Base-by-base conservation (phyloP, 2,888 invertebrate species). In the Archips xylosteana region DNA sequence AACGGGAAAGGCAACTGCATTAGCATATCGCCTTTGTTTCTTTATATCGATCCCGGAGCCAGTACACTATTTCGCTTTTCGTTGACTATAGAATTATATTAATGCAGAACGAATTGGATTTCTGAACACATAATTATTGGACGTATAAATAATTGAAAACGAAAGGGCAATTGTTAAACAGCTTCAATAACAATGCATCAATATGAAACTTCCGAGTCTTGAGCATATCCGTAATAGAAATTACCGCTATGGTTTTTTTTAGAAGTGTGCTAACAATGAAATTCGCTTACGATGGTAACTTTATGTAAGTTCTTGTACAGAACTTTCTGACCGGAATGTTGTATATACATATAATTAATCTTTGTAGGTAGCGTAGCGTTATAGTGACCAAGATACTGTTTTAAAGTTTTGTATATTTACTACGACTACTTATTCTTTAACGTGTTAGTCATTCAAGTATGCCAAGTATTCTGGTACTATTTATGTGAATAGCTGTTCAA, bases 1-100 rank as follows among this genome's bases (percentile, higher is more conserved):
- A 79, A 76, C 78, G 76, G 78, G 76, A 67, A 75, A 71, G 79
- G 79, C 75, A 78, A 74, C 59, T 81, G 78, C 74, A 81, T 83
- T 83, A 82, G 71, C 78, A 81, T 82, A 79, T 76, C 73, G 70
- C 12, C 42, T 68, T 70, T 64, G 70, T 74, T 64, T 34, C 36
- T 12, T 64, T 23, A 34, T 75, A 78, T 78, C 65, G 77, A 71
- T 66, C 66, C 42, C 36, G 51, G n/a, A 61, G 60, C 60, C 32
- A 57, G 23, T n/a, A 23, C 15, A 10, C 13, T 10, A 23, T 23
- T 64, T 47, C 23, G 36, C 9, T 8, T 39, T 57, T 59, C 13
- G 59, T 32, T 64, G 15, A 5, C 39, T 3, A 23, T 6, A 54
- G 32, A 67, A 13, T 9, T 45, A 23, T 13, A 15, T 62, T 12